Conservation (phyloP, 2,113 vertebrate genomes). For the Rhabdomys dilectus region DNA sequence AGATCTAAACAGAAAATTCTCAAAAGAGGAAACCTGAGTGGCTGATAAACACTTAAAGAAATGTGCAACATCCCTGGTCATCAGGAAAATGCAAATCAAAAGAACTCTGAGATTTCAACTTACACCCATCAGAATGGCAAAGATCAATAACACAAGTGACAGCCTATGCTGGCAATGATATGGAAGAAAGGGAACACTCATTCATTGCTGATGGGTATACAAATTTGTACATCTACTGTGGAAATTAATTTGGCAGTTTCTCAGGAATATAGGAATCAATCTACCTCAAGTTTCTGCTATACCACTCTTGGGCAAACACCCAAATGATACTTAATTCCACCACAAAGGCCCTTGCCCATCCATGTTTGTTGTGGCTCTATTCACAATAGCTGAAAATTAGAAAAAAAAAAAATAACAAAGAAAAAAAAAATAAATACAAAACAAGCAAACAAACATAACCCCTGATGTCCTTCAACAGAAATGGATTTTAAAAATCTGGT, state of each 20-base stretch:
- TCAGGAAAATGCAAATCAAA: not conserved
- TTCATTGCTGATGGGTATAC: not conserved
- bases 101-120: not conserved
- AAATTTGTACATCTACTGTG: not conserved
- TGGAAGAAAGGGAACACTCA: not conserved
- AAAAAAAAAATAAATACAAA: not conserved
- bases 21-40: not conserved
- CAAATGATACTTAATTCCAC: not conserved
- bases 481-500: not conserved
- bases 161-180: not conserved
- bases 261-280: not conserved
- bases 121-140: not conserved
- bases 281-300: not conserved
- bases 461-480: not conserved
- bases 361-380: not conserved
- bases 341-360: not conserved
- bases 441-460: too few relatives aligned
- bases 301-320: not conserved
- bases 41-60: not conserved
- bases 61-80: not conserved
- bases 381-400: not conserved
- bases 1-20: not conserved
- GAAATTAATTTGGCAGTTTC: not conserved
- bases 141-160: not conserved
- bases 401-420: not conserved